Evolutionary conservation across 2,113 vertebrate genomes (phyloP).

Genomic region (Megalops atlanticus): DNA sequence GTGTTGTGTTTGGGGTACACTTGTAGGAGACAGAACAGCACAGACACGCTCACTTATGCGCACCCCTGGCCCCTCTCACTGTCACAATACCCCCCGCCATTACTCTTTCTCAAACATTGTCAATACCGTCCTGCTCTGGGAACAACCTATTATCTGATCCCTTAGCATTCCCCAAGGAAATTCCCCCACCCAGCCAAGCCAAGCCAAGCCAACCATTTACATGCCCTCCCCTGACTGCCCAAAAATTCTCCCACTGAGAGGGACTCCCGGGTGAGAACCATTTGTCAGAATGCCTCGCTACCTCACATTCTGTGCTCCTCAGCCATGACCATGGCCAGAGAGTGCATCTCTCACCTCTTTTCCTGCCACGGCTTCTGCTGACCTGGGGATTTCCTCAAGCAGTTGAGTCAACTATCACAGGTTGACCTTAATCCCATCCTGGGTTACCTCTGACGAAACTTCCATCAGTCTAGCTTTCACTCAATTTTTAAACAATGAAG

Average conservation of each 20-base stretch:
- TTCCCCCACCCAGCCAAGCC: constrained; percentile 28
- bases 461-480: background rate
- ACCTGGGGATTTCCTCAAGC: background rate
- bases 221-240: background rate
- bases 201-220: constrained; percentile 40
- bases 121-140: constrained; percentile 29
- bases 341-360: background rate
- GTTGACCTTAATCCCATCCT: background rate
- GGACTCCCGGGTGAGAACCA: background rate
- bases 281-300: background rate
- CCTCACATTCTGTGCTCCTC: background rate
- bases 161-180: constrained; percentile 23
- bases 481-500: background rate
- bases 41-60: background rate
- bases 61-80: background rate
- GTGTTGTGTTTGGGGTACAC: constrained; percentile 1
- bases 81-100: background rate
- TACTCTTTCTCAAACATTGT: constrained; percentile 26
- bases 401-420: no score
- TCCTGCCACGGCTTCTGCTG: background rate
- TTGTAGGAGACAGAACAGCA: background rate
- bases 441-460: background rate
- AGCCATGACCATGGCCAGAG: background rate
- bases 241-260: background rate
- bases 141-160: constrained; percentile 24